phyloP scores from a whole-genome alignment of 2,888 invertebrate genomes.

The Spialia ferax region DNA sequence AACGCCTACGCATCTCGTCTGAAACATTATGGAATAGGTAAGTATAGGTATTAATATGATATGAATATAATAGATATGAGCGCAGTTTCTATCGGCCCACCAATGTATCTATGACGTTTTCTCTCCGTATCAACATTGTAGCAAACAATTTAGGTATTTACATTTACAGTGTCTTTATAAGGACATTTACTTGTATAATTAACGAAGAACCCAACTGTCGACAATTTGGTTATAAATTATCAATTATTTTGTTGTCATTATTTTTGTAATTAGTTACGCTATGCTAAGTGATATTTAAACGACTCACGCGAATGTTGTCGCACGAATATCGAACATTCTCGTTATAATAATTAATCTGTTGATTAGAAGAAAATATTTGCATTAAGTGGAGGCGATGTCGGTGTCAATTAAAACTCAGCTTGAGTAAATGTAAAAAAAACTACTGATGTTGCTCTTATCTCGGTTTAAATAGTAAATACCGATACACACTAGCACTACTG shows the following conservation, averaged over 20 bases:
- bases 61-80: no score
- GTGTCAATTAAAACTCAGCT: neutral
- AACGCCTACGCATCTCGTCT: no score
- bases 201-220: conserved; percentile 12
- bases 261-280: conserved; percentile 14
- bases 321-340: neutral
- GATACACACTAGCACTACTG: no score
- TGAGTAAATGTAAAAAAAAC: neutral
- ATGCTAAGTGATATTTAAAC: conserved; percentile 18
- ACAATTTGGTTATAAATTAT: conserved; percentile 12
- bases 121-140: neutral
- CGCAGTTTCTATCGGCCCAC: no score
- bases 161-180: neutral
- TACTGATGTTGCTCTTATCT: no score
- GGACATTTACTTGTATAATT: neutral
- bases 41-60: no score
- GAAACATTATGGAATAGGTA: no score
- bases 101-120: no score
- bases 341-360: conserved; percentile 7
- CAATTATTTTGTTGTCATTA: conserved; percentile 18
- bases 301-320: neutral
- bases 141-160: neutral
- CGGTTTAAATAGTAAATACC: no score
- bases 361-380: conserved; percentile 2
- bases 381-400: neutral